Percentiles rank a stretch among this genome's conserved stretches.
Evolutionary conservation across 1,140 invertebrate species (phyloP).

Genomic region (Drosophila kikkawai): DNA sequence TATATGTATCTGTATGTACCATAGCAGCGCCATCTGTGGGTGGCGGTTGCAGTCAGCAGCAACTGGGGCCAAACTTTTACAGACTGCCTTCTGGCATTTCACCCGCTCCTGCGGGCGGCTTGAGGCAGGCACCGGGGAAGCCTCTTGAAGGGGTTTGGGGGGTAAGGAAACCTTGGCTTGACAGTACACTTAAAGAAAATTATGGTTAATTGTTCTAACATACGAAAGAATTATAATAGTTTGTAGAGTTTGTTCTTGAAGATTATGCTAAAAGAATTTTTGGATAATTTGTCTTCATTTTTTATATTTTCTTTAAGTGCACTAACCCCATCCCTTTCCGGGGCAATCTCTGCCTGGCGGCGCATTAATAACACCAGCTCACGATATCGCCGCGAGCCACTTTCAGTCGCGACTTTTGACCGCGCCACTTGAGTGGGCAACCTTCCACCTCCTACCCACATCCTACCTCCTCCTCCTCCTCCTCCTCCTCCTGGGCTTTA

Average conservation of each 20-base stretch:
- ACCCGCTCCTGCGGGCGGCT: slow-evolving; percentile 1
- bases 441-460: neutral
- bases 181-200: neutral
- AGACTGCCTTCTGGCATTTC: slow-evolving; percentile 46
- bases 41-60: slow-evolving; percentile 12
- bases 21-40: slow-evolving; percentile 40
- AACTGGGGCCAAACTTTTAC: slow-evolving; percentile 14
- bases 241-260: neutral
- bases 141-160: neutral
- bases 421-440: slow-evolving; percentile 49
- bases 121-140: neutral
- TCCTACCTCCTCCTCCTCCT: neutral
- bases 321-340: neutral
- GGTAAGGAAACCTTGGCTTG: neutral
- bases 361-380: slow-evolving; percentile 48
- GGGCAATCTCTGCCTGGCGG: slow-evolving; percentile 34
- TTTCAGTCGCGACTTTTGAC: slow-evolving; percentile 59
- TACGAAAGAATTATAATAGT: neutral
- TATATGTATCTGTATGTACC: slow-evolving; percentile 9
- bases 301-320: neutral
- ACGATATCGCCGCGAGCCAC: slow-evolving; percentile 44
- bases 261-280: too few species aligned
- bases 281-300: too few species aligned
- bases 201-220: neutral
- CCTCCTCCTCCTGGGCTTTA: neutral